Base-by-base conservation (phyloP, 2,113 vertebrate species). In the Rousettus leschenaultii region DNA sequence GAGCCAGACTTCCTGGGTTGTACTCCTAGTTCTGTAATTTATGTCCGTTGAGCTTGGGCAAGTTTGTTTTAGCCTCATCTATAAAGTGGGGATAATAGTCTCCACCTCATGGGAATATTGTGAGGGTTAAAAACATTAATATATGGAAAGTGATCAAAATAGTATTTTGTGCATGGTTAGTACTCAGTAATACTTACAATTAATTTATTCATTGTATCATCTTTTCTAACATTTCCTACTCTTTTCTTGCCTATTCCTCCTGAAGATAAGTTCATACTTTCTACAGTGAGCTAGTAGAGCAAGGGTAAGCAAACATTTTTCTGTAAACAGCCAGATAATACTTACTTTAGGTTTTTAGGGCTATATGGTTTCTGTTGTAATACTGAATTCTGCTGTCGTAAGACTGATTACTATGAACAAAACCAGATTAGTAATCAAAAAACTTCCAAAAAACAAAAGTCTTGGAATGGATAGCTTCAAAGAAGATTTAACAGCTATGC, bases 241-340 rank as follows among this genome's bases (percentile, higher is more conserved):
- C 40, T 83, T 96, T 82, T 66, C 40, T 87, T 95, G 26, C 14
- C 35, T 16, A 74, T 66, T 86, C 24, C 0, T 86, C 68, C 74
- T 90, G 40, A 86, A 45, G 71, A 33, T 65, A 89, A 71, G 61
- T 84, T 93, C 63, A 66, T 96, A n/a, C 14, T 91, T 80, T 80
- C 38, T 86, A 21, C 90, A 30, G 35, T 84, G 66, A 96, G 74
- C 28, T 92, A 82, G 30, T 92, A 82, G 30, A 86, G 26, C 21
- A 80, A 33, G 14, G 16, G 8, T 68, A 48, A 80, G 87, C 70
- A 77, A 30, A 78, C 43, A 30, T 85, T 93, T 59, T 78, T 55
- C 66, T 84, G 4, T 75, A 88, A 87, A 30, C 48, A 48, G 5
- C 40, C 30, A 89, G n/a, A 65, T 77, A 63, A 59, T 87, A 89